Evolutionary conservation across 2,113 vertebrate genomes (phyloP).

Genomic region (Genyomyrus donnyi): DNA sequence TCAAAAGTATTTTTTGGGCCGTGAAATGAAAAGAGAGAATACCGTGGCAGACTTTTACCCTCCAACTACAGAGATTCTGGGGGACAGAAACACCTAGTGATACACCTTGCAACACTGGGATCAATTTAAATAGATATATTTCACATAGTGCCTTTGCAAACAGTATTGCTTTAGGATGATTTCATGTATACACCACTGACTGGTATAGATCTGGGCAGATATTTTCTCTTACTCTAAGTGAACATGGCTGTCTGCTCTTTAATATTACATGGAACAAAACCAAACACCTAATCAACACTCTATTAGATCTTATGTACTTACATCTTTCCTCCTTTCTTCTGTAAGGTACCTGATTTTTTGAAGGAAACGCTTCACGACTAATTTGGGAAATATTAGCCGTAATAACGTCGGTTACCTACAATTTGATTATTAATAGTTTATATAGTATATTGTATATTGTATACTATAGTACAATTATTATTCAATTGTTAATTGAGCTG

Average conservation of each 20-base stretch:
- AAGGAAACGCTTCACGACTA: not conserved
- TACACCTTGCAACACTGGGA: not conserved
- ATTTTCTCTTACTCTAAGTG: not conserved
- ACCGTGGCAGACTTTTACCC: not conserved
- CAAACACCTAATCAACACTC: not conserved
- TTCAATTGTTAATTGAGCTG: not conserved
- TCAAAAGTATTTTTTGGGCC: not conserved
- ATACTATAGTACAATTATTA: not conserved
- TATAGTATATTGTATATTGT: not conserved
- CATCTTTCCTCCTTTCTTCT: not conserved
- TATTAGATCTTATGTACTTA: not conserved
- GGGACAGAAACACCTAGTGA: not conserved
- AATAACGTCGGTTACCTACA: not conserved
- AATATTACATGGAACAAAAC: not conserved
- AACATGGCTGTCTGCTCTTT: not conserved
- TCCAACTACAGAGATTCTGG: not conserved
- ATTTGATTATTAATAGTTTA: not conserved
- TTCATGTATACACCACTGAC: not conserved
- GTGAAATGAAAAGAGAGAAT: not conserved
- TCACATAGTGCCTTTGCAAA: not conserved
- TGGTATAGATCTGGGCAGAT: not conserved
- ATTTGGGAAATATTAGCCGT: not conserved
- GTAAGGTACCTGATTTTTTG: not conserved
- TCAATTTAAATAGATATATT: not conserved
- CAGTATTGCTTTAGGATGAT: not conserved